Conservation (phyloP, 2,888 invertebrate species). For the Molorchus minor region DNA sequence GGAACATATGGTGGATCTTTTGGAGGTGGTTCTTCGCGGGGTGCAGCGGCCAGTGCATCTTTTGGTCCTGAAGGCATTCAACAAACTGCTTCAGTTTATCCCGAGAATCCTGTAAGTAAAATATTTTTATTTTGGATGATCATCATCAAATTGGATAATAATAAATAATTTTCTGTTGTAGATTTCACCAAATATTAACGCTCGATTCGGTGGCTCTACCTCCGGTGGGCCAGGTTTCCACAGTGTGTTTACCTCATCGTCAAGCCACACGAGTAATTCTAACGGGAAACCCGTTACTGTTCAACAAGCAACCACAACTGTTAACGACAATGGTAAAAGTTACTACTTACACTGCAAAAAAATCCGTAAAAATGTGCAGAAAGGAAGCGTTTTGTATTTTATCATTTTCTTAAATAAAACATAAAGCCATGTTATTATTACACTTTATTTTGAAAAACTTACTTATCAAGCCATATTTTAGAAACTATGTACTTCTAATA, state of each 20-base stretch:
- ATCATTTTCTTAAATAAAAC: constrained; percentile 1
- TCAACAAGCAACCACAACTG: constrained; percentile 71
- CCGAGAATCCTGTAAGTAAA: constrained; percentile 70
- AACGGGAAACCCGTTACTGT: constrained; percentile 68
- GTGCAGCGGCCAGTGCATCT: constrained; percentile 67
- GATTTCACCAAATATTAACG: constrained; percentile 65
- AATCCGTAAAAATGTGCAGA: constrained; percentile 53
- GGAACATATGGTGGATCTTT: constrained; percentile 29
- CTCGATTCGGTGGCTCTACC: constrained; percentile 53
- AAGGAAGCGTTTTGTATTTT: constrained; percentile 3
- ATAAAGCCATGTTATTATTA: too few species aligned
- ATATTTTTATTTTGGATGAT: too few species aligned
- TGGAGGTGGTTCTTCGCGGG: constrained; percentile 34
- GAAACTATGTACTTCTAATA: too few species aligned
- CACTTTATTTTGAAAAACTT: too few species aligned
- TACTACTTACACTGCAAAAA: constrained; percentile 68
- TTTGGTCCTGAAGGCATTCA: constrained; percentile 66
- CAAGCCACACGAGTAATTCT: constrained; percentile 67
- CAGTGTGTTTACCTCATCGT: constrained; percentile 73
- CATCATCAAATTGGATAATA: too few species aligned
- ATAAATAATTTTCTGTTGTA: too few species aligned
- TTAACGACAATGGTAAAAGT: constrained; percentile 81
- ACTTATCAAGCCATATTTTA: too few species aligned
- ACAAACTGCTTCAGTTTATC: constrained; percentile 69
- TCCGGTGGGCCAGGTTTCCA: constrained; percentile 54